Evolutionary conservation across 2,888 invertebrate genomes (phyloP).

Genomic region (Eueremaeus valkanovi): DNA sequence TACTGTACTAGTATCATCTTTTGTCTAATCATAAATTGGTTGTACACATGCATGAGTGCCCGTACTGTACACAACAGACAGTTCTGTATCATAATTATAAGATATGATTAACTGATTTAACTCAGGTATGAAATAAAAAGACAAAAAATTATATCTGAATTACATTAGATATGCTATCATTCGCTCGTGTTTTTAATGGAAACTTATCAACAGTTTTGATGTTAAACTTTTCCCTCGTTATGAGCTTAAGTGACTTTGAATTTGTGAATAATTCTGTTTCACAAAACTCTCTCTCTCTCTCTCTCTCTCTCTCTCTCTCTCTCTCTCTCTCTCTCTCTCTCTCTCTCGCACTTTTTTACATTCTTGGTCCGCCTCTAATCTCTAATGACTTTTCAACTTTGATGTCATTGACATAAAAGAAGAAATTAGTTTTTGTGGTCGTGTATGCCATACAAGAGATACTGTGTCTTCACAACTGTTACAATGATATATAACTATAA

Average conservation of each 20-base stretch:
- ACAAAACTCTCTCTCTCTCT: not conserved
- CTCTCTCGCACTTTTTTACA: too few relatives aligned
- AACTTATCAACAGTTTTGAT: not conserved
- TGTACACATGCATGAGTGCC: not conserved
- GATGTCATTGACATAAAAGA: constrained; percentile 16
- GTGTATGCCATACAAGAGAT: not conserved
- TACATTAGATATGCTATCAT: not conserved
- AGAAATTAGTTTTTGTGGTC: constrained; percentile 5
- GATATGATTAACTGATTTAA: too few relatives aligned
- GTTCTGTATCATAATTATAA: not conserved
- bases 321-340: constrained; percentile 17
- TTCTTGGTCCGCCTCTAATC: not conserved
- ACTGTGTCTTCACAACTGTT: not conserved
- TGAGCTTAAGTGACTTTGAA: not conserved
- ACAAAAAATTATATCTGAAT: not conserved
- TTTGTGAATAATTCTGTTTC: not conserved
- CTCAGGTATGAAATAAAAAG: not conserved
- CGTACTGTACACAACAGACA: not conserved
- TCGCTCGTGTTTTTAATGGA: not conserved
- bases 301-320: constrained; percentile 16
- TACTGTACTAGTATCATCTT: too few relatives aligned
- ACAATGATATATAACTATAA: too few relatives aligned
- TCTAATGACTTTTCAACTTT: not conserved
- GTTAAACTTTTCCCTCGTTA: not conserved
- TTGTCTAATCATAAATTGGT: not conserved